phyloP scores from a whole-genome alignment of 2,113 vertebrate genomes.

The Epinephelus fuscoguttatus region DNA sequence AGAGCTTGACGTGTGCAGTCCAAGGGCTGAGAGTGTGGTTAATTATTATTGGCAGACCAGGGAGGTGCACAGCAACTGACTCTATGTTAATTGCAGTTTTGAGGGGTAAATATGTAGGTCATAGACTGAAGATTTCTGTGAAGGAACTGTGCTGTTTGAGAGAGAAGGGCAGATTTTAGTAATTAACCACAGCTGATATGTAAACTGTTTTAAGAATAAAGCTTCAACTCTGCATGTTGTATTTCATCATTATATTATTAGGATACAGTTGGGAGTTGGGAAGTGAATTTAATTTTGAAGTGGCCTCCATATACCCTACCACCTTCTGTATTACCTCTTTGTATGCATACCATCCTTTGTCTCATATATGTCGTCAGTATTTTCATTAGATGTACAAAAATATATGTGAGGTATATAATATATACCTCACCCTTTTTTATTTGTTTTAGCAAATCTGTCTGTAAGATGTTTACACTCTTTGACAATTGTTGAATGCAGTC shows the following conservation, averaged over 20 bases:
- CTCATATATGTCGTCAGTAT: too few species aligned
- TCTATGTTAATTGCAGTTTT: conserved; percentile 72
- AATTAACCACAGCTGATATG: conserved; percentile 18
- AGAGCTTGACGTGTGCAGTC: conserved; percentile 45
- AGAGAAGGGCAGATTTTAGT: conserved; percentile 19
- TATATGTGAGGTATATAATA: too few species aligned
- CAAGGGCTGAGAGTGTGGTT: conserved; percentile 50
- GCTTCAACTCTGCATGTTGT: neutral
- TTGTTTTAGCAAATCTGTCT: too few species aligned
- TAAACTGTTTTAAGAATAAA: neutral
- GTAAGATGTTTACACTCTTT: neutral
- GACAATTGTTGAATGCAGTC: neutral
- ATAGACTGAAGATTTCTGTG: conserved; percentile 38
- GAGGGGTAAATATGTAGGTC: conserved; percentile 74
- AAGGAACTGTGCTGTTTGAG: conserved; percentile 36
- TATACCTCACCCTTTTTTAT: too few species aligned
- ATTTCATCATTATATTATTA: neutral
- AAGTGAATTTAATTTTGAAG: neutral
- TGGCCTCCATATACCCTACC: neutral
- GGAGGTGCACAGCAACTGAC: conserved; percentile 53
- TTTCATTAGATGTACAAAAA: too few species aligned
- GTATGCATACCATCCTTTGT: too few species aligned
- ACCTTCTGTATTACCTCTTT: neutral
- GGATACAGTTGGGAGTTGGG: neutral
- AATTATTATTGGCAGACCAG: conserved; percentile 73